phyloP scores from a whole-genome alignment of 2,113 vertebrate genomes.

The Pipra filicauda region DNA sequence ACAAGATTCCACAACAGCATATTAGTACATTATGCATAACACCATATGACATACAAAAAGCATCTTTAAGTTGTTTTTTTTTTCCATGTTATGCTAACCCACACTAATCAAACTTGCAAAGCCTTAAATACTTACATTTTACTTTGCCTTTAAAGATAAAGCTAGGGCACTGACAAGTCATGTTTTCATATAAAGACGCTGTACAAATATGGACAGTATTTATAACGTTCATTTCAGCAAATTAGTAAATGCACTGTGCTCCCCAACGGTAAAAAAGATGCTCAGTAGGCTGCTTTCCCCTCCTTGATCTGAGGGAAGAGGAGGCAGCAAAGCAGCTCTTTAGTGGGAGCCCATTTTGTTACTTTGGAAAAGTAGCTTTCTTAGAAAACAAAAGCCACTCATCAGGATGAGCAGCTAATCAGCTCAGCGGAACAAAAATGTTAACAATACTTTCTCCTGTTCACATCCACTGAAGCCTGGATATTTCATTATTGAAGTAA shows the following conservation, averaged over 20 bases:
- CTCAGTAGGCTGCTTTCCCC: not conserved
- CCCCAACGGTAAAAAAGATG: rapidly evolving
- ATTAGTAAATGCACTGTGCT: not conserved
- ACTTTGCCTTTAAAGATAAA: not conserved
- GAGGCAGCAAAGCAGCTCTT: not conserved
- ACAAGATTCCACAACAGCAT: not conserved
- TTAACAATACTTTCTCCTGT: not conserved
- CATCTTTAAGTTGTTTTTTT: not conserved
- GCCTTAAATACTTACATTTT: not conserved
- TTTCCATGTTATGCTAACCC: not conserved
- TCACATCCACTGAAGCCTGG: not conserved
- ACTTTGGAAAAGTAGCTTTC: not conserved
- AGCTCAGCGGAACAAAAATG: not conserved
- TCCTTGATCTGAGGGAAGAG: not conserved
- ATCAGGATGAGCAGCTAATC: not conserved
- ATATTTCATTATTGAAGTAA: not conserved
- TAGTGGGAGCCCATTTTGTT: not conserved
- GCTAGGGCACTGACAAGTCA: not conserved
- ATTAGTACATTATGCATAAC: not conserved
- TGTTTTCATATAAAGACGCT: not conserved
- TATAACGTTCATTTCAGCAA: not conserved
- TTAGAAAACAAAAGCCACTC: not conserved
- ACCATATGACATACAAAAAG: not conserved
- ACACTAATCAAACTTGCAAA: not conserved
- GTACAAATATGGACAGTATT: not conserved